phyloP scores from a whole-genome alignment of 2,797 vertebrate species.

The Harpagifer antarcticus region DNA sequence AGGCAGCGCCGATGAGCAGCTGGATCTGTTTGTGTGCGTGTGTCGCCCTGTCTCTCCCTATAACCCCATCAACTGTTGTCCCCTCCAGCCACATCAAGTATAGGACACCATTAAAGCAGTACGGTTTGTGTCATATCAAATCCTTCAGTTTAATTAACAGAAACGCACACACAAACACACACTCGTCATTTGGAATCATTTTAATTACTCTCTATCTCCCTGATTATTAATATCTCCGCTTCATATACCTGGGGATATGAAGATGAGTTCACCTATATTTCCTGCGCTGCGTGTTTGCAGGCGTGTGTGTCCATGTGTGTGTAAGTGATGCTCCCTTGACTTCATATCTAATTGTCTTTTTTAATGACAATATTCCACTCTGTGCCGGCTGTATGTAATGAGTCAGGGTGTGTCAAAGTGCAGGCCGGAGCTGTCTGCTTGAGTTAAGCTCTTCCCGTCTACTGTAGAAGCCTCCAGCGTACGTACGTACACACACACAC shows the following conservation, averaged over 20 bases:
- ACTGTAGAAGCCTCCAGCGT: slow-evolving; percentile 74
- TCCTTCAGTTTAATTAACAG: slow-evolving; percentile 80
- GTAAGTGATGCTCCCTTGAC: slow-evolving; percentile 71
- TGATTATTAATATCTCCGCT: slow-evolving; percentile 78
- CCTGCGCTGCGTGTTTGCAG: slow-evolving; percentile 37
- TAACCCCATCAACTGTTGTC: slow-evolving; percentile 62
- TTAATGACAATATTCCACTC: slow-evolving; percentile 80
- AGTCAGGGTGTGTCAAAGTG: slow-evolving; percentile 83
- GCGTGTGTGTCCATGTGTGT: slow-evolving; percentile 65
- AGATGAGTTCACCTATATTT: slow-evolving; percentile 73
- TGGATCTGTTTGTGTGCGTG: slow-evolving; percentile 45
- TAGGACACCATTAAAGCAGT: slow-evolving; percentile 77
- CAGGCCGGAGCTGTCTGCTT: slow-evolving; percentile 79
- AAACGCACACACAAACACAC: slow-evolving; percentile 51
- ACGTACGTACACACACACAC: too few relatives aligned
- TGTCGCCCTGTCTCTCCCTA: slow-evolving; percentile 53
- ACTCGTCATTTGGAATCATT: slow-evolving; percentile 79
- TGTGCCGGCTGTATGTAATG: slow-evolving; percentile 79
- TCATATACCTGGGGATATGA: slow-evolving; percentile 78
- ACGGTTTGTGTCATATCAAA: slow-evolving; percentile 81
- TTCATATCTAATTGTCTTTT: slow-evolving; percentile 81
- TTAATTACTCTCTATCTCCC: slow-evolving; percentile 80
- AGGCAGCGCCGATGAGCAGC: slow-evolving; percentile 79
- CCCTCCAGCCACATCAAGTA: slow-evolving; percentile 80
- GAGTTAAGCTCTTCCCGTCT: slow-evolving; percentile 78